Evolutionary conservation across 2,797 vertebrate genomes (phyloP).

Genomic region (Malacoctenus gilli): DNA sequence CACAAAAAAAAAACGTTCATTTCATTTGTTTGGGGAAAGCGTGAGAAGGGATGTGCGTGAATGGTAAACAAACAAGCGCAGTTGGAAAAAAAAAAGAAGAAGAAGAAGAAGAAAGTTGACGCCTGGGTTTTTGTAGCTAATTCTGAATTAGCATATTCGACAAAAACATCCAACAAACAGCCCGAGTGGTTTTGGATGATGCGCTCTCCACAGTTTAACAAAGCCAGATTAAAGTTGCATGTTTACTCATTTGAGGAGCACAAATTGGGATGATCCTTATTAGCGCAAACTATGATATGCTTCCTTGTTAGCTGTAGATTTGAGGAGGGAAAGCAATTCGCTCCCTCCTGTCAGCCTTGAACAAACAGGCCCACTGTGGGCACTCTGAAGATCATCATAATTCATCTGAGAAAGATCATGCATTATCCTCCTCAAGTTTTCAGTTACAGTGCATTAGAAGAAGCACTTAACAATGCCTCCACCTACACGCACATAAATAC

Average conservation of each 20-base stretch:
- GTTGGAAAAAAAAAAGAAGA: slow-evolving; percentile 11
- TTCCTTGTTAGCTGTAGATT: slow-evolving; percentile 49
- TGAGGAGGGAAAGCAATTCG: slow-evolving; percentile 12
- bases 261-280: slow-evolving; percentile 53
- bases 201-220: slow-evolving; percentile 33
- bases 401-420: slow-evolving; percentile 22
- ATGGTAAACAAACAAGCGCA: slow-evolving; percentile 44
- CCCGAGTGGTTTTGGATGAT: slow-evolving; percentile 28
- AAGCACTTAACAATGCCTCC: slow-evolving; percentile 23
- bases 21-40: slow-evolving; percentile 37
- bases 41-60: slow-evolving; percentile 21
- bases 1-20: slow-evolving; percentile 30
- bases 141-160: slow-evolving; percentile 50
- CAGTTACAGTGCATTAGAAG: slow-evolving; percentile 11
- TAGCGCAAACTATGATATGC: slow-evolving; percentile 41
- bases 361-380: slow-evolving; percentile 32
- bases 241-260: slow-evolving; percentile 51
- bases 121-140: slow-evolving; percentile 27
- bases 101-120: slow-evolving; percentile 9
- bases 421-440: slow-evolving; percentile 25
- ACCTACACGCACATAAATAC: slow-evolving; percentile 24
- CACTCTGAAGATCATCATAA: slow-evolving; percentile 24
- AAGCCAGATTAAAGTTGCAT: slow-evolving; percentile 48
- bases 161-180: slow-evolving; percentile 55
- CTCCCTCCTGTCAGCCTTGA: slow-evolving; percentile 27